Evolutionary conservation across 2,888 invertebrate species (phyloP).

Genomic region (Papilio demoleus): DNA sequence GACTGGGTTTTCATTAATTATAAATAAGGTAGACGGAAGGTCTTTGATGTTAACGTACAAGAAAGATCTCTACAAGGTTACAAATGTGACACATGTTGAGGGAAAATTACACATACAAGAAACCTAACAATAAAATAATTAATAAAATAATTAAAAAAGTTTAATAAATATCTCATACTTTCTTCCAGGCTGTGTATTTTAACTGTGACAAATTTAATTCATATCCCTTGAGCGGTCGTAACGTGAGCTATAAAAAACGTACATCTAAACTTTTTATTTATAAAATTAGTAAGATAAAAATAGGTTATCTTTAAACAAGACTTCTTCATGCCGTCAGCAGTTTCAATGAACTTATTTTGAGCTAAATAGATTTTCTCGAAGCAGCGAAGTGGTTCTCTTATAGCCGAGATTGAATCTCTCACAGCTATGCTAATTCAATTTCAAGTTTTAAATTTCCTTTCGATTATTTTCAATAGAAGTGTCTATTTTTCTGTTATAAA

Average conservation of each 20-base stretch:
- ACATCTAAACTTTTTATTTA: too few species aligned
- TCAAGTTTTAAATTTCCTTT: slow-evolving; percentile 29
- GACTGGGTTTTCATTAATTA: not conserved
- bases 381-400: not conserved
- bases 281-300: not conserved
- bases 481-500: slow-evolving; percentile 8
- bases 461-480: slow-evolving; percentile 15
- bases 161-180: too few species aligned
- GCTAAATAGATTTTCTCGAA: not conserved
- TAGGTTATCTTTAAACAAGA: not conserved
- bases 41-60: not conserved
- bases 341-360: not conserved
- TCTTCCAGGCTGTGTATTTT: too few species aligned
- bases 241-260: too few species aligned
- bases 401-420: slow-evolving; percentile 4
- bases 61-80: not conserved
- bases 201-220: too few species aligned
- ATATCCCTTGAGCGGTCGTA: too few species aligned
- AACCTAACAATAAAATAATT: not conserved
- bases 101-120: not conserved
- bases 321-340: not conserved
- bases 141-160: not conserved
- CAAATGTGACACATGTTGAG: not conserved
- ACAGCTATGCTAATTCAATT: slow-evolving; percentile 23
- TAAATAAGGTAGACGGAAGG: not conserved